These are phyloP conservation scores for Camponotus vicinus DNA, from an alignment of 1,140 invertebrate species.

Conservation along the genomic window DNA sequence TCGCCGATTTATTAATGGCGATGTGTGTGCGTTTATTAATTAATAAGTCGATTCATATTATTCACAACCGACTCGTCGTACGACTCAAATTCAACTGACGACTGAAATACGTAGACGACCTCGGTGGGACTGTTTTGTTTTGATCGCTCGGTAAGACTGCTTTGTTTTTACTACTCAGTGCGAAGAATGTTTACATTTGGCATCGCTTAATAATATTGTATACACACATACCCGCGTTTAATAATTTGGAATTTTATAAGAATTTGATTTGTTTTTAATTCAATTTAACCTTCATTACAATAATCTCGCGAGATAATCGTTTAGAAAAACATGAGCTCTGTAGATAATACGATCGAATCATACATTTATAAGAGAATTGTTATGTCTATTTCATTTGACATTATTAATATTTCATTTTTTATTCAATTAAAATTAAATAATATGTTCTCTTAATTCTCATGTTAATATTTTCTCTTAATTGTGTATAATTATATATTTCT, in stretches of 20 bases:
- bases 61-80: not conserved
- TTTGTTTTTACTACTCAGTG: too few species aligned
- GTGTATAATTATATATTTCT: too few species aligned
- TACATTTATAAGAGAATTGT: not conserved
- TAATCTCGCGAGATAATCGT: not conserved
- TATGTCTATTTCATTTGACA: not conserved
- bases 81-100: not conserved
- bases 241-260: not conserved
- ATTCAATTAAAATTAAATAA: not conserved
- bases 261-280: not conserved
- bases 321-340: not conserved
- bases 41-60: not conserved
- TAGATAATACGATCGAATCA: not conserved
- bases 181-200: not conserved
- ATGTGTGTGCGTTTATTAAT: slow-evolving; percentile 1
- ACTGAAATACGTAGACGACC: not conserved
- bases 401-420: not conserved
- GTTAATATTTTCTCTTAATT: not conserved
- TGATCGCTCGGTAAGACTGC: too few species aligned
- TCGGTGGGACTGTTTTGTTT: not conserved
- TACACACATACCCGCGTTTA: too few species aligned
- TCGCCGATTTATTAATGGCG: slow-evolving; percentile 21
- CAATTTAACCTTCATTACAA: not conserved
- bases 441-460: too few species aligned
- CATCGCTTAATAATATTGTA: not conserved